Evolutionary conservation across 2,797 vertebrate species (phyloP).

Genomic region (Acipenser ruthenus): DNA sequence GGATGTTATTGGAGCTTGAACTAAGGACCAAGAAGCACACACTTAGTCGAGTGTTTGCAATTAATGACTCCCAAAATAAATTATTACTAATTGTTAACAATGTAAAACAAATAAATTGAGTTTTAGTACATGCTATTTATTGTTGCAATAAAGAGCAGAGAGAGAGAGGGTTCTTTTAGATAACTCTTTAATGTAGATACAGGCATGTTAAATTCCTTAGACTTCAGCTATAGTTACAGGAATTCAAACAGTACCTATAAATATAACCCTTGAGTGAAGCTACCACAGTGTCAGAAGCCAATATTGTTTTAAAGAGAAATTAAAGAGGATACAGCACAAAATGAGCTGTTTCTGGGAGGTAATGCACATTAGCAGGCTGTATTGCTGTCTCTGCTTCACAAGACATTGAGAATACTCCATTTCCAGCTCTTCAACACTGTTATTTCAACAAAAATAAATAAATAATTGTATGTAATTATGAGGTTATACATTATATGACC

Average conservation of each 20-base stretch:
- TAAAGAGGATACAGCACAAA: no score
- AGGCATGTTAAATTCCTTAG: no score
- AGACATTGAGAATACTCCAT: constrained; percentile 40
- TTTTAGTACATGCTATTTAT: no score
- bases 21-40: constrained; percentile 34
- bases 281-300: no score
- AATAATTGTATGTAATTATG: constrained; percentile 65
- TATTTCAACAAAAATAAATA: constrained; percentile 64
- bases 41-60: constrained; percentile 37
- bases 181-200: no score
- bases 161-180: no score
- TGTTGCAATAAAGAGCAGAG: no score
- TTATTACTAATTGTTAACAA: background rate
- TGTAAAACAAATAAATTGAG: background rate
- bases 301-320: no score
- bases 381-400: constrained; percentile 36
- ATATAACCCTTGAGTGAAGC: no score
- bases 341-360: no score
- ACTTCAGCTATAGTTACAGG: no score
- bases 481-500: constrained; percentile 49
- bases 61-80: constrained; percentile 55
- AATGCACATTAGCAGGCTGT: constrained; percentile 32
- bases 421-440: constrained; percentile 35
- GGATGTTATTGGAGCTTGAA: constrained; percentile 37
- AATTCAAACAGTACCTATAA: no score